Conservation (phyloP, 2,888 invertebrate genomes). For the Euclidia mi region DNA sequence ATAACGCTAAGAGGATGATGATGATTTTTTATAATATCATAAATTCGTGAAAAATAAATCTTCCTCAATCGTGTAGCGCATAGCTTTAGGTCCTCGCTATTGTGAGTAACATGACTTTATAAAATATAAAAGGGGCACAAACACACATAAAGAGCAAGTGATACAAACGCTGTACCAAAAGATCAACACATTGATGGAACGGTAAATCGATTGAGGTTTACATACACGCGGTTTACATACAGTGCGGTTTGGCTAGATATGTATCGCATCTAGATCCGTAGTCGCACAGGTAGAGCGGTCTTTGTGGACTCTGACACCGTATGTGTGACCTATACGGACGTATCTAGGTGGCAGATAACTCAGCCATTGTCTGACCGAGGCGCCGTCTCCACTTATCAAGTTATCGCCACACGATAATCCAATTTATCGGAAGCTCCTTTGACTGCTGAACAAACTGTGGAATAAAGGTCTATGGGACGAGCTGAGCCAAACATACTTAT, state of each 20-base stretch:
- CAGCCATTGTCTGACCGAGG: conserved; percentile 36
- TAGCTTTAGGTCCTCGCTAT: too few relatives aligned
- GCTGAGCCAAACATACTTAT: conserved; percentile 4
- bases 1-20: too few relatives aligned
- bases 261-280: conserved; percentile 8
- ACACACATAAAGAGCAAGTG: too few relatives aligned
- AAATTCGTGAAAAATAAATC: too few relatives aligned
- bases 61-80: too few relatives aligned
- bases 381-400: conserved; percentile 54
- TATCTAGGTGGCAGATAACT: conserved; percentile 25
- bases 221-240: background rate
- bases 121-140: too few relatives aligned
- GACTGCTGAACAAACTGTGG: conserved; percentile 27
- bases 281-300: background rate
- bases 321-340: conserved; percentile 16
- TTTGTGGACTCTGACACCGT: conserved; percentile 1
- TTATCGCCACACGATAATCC: conserved; percentile 59
- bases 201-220: conserved; percentile 10
- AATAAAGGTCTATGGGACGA: conserved; percentile 9
- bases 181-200: background rate
- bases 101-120: too few relatives aligned
- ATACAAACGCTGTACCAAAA: background rate
- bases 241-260: conserved; percentile 5
- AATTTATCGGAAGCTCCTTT: conserved; percentile 46
- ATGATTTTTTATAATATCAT: too few relatives aligned